These are phyloP conservation scores for Cirrhinus molitorella DNA, from an alignment of 2,797 vertebrate genomes.

Conservation along the genomic window DNA sequence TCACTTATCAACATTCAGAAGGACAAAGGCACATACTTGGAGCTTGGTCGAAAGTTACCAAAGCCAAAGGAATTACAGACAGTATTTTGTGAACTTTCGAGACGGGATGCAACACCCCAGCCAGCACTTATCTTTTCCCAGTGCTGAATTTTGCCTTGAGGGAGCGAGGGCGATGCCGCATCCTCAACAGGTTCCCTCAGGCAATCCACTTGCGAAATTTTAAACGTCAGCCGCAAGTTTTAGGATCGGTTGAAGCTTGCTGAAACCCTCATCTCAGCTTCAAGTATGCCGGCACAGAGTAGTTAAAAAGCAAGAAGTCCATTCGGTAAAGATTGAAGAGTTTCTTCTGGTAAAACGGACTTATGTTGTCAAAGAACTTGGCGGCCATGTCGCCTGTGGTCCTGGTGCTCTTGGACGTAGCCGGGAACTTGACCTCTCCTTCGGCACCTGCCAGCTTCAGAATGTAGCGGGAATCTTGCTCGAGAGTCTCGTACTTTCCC, in stretches of 20 bases:
- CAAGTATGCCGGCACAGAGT: conserved; percentile 90
- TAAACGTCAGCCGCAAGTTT: background rate
- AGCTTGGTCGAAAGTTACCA: conserved; percentile 1
- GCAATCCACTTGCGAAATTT: conserved; percentile 6
- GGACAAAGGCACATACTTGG: conserved; percentile 50
- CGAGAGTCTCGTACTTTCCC: conserved; percentile 94
- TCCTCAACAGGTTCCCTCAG: conserved; percentile 7
- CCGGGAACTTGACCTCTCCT: conserved; percentile 81
- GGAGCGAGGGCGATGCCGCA: background rate
- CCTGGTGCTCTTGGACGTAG: conserved; percentile 80
- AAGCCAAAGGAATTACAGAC: conserved; percentile 37
- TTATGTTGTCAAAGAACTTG: conserved; percentile 89
- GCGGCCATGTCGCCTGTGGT: conserved; percentile 85
- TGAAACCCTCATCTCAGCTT: conserved; percentile 76
- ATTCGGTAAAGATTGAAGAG: conserved; percentile 94
- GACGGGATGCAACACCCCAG: conserved; percentile 3
- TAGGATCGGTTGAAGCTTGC: background rate
- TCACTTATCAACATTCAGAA: conserved; percentile 52
- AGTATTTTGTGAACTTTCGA: conserved; percentile 5
- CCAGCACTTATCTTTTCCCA: conserved; percentile 32
- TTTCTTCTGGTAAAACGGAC: conserved; percentile 91
- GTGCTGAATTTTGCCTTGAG: conserved; percentile 4
- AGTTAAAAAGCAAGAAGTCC: conserved; percentile 98
- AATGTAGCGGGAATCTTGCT: conserved; percentile 86
- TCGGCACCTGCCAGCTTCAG: conserved; percentile 83